phyloP scores from a whole-genome alignment of 2,797 vertebrate genomes.

The Melanotaenia pygmaea region DNA sequence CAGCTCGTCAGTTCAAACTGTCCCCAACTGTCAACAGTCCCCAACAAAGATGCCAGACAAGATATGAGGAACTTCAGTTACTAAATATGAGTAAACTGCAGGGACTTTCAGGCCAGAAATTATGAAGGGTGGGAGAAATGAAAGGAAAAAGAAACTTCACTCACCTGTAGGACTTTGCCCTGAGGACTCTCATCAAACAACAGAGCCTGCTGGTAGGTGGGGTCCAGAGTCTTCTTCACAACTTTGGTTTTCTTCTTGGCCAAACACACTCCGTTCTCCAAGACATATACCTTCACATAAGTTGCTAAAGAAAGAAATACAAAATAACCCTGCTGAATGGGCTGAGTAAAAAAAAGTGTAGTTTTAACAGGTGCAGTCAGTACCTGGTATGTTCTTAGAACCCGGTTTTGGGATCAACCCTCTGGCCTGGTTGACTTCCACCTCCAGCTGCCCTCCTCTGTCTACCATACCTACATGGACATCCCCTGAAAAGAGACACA shows the following conservation, averaged over 20 bases:
- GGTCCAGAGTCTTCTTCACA: conserved; percentile 93
- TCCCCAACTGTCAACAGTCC: too few relatives aligned
- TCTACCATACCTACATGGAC: conserved; percentile 92
- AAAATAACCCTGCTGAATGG: background rate
- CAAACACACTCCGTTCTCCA: conserved; percentile 94
- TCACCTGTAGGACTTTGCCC: conserved; percentile 95
- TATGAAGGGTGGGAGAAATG: background rate
- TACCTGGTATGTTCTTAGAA: conserved; percentile 94
- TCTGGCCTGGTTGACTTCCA: conserved; percentile 95
- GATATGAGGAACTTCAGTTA: too few relatives aligned
- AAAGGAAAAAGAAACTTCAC: background rate
- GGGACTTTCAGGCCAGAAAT: background rate
- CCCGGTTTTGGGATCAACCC: conserved; percentile 92
- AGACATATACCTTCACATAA: conserved; percentile 95
- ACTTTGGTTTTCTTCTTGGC: conserved; percentile 98
- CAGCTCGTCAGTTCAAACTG: too few relatives aligned
- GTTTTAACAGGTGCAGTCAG: background rate
- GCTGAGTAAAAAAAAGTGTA: background rate
- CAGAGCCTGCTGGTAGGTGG: conserved; percentile 94
- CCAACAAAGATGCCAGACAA: too few relatives aligned
- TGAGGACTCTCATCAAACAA: conserved; percentile 96
- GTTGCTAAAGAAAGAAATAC: conserved; percentile 82
- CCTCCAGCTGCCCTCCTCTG: conserved; percentile 94
- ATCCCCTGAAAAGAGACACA: conserved; percentile 83
- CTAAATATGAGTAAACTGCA: too few relatives aligned